phyloP scores from a whole-genome alignment of 2,797 vertebrate genomes.

The Eospalax fontanierii region DNA sequence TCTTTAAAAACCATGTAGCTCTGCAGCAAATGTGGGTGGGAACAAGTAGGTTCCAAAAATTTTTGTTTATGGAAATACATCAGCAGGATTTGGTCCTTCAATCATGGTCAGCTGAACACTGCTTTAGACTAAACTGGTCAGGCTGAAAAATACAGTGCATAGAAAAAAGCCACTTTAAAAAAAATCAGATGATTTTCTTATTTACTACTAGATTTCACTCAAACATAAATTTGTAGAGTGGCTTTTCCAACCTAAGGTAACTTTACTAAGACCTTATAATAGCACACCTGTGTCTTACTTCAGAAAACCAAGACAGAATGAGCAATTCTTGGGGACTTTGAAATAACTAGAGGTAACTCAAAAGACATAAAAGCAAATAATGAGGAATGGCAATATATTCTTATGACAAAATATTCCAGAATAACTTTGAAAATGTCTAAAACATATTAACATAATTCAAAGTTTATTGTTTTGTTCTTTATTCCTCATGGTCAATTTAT shows the following conservation, averaged over 20 bases:
- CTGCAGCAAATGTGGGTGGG: neutral
- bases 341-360: slow-evolving; percentile 37
- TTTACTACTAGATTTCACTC: slow-evolving; percentile 3
- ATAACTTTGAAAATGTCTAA: slow-evolving; percentile 8
- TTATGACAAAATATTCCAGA: slow-evolving; percentile 35
- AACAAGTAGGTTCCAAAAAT: slow-evolving; percentile 9
- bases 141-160: neutral
- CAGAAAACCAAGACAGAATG: neutral
- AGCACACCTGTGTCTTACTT: neutral
- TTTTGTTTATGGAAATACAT: slow-evolving; percentile 54
- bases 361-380: slow-evolving; percentile 5
- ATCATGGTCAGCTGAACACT: neutral
- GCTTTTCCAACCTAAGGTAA: slow-evolving; percentile 10
- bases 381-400: slow-evolving; percentile 14
- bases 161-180: slow-evolving; percentile 44
- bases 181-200: neutral
- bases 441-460: slow-evolving; percentile 28
- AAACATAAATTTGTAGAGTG: neutral
- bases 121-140: slow-evolving; percentile 26
- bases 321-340: neutral
- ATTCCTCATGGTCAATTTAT: slow-evolving; percentile 13
- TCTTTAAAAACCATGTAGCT: neutral
- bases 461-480: slow-evolving; percentile 37
- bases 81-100: slow-evolving; percentile 8
- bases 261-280: neutral